Conservation (phyloP, 2,888 invertebrate species). For the Drosophila rubida region DNA sequence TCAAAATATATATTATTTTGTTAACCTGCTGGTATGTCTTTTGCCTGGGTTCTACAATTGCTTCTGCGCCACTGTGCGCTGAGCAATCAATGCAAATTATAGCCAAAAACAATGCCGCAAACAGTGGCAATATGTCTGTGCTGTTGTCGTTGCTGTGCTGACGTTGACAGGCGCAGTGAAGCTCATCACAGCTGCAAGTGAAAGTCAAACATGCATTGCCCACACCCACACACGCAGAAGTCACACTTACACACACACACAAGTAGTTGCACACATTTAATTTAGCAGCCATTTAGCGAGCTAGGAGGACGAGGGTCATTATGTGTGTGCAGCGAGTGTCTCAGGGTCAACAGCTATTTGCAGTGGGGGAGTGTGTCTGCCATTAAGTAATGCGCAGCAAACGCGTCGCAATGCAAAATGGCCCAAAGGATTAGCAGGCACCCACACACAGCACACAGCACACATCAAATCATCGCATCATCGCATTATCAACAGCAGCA, state of each 20-base stretch:
- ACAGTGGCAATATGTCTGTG: slow-evolving; percentile 35
- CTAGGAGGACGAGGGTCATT: slow-evolving; percentile 11
- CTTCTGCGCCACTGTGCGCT: slow-evolving; percentile 42
- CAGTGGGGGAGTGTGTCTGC: slow-evolving; percentile 26
- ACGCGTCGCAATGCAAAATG: slow-evolving; percentile 31
- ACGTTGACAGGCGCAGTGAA: slow-evolving; percentile 56
- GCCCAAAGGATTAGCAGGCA: slow-evolving; percentile 55
- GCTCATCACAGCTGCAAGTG: slow-evolving; percentile 76
- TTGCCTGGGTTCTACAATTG: background rate
- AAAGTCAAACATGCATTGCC: slow-evolving; percentile 70
- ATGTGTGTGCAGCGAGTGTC: slow-evolving; percentile 49
- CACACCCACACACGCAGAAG: slow-evolving; percentile 10
- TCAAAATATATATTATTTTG: no score
- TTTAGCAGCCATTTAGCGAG: slow-evolving; percentile 43
- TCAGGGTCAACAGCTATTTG: slow-evolving; percentile 67
- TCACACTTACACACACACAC: slow-evolving; percentile 19
- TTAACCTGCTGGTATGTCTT: background rate
- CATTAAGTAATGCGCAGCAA: slow-evolving; percentile 19
- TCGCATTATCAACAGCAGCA: slow-evolving; percentile 10
- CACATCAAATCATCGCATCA: slow-evolving; percentile 32
- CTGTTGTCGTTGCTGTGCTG: slow-evolving; percentile 39
- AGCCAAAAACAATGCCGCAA: slow-evolving; percentile 57
- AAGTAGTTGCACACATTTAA: slow-evolving; percentile 29
- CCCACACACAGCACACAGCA: slow-evolving; percentile 40
- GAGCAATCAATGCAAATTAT: slow-evolving; percentile 69